A percentile compares a stretch with the other conserved stretches of the same genome.
phyloP scores from a whole-genome alignment of 2,797 vertebrate species.

The Sternarchorhynchus goeldii region DNA sequence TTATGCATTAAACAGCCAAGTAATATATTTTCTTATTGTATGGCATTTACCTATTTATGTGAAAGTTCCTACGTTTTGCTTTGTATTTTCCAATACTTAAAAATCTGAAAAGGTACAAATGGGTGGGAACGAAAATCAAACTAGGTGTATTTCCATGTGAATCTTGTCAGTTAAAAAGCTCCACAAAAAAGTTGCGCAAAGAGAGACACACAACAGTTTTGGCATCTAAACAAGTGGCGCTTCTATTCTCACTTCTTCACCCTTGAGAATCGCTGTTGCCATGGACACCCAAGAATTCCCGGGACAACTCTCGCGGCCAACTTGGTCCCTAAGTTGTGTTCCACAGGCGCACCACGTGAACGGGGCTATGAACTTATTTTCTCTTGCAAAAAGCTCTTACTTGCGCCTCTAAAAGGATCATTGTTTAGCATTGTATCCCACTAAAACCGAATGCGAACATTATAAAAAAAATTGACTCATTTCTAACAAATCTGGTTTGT shows the following conservation, averaged over 20 bases:
- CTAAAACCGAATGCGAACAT: not conserved
- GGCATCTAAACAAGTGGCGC: constrained; percentile 52
- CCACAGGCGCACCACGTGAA: constrained; percentile 61
- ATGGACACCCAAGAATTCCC: constrained; percentile 75
- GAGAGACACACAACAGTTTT: constrained; percentile 28
- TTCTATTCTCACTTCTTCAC: constrained; percentile 69
- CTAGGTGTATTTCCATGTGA: not conserved
- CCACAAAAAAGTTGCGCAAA: not conserved
- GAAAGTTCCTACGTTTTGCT: not conserved
- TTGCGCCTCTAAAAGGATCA: constrained; percentile 32
- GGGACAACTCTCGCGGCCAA: constrained; percentile 67
- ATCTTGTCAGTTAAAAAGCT: not conserved
- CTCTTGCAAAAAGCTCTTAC: constrained; percentile 34
- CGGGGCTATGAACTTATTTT: constrained; percentile 48
- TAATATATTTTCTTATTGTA: too few relatives aligned
- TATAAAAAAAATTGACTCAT: not conserved
- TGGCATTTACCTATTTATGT: too few relatives aligned
- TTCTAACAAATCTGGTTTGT: constrained; percentile 29
- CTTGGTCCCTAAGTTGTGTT: constrained; percentile 26
- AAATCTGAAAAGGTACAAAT: too few relatives aligned
- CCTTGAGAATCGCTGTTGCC: constrained; percentile 70
- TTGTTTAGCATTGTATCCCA: constrained; percentile 11
- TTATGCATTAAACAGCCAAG: not conserved
- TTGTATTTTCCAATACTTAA: not conserved
- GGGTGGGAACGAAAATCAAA: not conserved